Conservation (phyloP, 2,797 vertebrate genomes). For the Glossophaga mutica region DNA sequence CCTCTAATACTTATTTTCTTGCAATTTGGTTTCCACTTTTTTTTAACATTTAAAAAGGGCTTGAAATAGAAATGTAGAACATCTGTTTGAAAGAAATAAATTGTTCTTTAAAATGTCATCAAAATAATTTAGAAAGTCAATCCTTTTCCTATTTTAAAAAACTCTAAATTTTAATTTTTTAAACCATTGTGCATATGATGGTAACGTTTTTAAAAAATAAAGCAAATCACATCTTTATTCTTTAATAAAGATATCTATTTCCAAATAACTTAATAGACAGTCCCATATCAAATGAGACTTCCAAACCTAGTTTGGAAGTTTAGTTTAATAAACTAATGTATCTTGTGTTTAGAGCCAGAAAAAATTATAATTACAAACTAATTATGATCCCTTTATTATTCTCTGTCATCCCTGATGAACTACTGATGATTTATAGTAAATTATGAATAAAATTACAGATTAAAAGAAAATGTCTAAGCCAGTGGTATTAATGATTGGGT, state of each 20-base stretch:
- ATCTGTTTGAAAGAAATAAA: conserved; percentile 67
- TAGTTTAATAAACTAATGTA: not conserved
- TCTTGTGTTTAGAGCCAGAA: not conserved
- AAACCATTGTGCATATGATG: not conserved
- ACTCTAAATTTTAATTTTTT: conserved; percentile 43
- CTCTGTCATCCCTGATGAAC: not conserved
- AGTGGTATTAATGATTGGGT: not conserved
- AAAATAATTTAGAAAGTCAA: conserved; percentile 59
- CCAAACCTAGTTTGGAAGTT: not conserved
- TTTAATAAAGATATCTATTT: not conserved
- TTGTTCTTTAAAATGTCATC: conserved; percentile 66
- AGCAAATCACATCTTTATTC: not conserved
- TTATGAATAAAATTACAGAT: not conserved
- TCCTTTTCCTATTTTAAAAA: conserved; percentile 49
- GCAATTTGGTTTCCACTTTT: conserved; percentile 49
- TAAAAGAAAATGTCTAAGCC: not conserved
- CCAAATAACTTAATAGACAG: not conserved
- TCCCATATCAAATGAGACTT: not conserved
- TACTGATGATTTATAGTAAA: not conserved
- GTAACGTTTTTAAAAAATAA: not conserved
- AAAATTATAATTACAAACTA: not conserved
- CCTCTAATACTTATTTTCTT: conserved; percentile 46
- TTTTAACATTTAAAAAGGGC: conserved; percentile 49
- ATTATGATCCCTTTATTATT: not conserved
- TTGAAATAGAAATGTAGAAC: conserved; percentile 67